Evolutionary conservation across 2,113 vertebrate species (phyloP).

Genomic region (Melanerpes formicivorus): DNA sequence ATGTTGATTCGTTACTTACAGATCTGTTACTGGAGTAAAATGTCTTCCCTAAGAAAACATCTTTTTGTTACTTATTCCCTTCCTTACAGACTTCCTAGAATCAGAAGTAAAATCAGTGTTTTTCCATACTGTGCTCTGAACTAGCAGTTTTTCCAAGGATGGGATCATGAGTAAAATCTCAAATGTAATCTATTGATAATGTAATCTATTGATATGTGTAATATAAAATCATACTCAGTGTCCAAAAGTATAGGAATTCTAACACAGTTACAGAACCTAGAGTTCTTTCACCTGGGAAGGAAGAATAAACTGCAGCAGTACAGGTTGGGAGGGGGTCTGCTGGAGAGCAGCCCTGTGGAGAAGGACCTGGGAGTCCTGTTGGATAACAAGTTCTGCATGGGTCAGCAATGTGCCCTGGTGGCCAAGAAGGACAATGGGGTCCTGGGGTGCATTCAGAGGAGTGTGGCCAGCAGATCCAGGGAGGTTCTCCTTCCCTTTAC

Average conservation of each 20-base stretch:
- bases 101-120: slow-evolving; percentile 41
- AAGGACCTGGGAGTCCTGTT: no score
- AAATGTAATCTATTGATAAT: not conserved
- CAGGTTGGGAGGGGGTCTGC: no score
- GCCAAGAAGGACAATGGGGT: no score
- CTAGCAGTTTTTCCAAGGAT: not conserved
- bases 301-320: no score
- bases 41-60: not conserved
- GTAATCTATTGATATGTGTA: not conserved
- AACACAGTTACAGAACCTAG: not conserved
- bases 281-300: no score
- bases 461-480: no score
- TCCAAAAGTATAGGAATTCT: not conserved
- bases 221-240: not conserved
- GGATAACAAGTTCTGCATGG: no score
- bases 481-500: no score
- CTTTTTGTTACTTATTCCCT: slow-evolving; percentile 20
- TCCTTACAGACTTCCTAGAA: slow-evolving; percentile 19
- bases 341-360: no score
- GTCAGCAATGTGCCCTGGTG: no score
- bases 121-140: slow-evolving; percentile 16
- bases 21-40: not conserved
- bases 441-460: no score
- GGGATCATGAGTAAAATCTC: not conserved
- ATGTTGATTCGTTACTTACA: not conserved